phyloP scores from a whole-genome alignment of 2,113 vertebrate species.

The Alaudala cheleensis region DNA sequence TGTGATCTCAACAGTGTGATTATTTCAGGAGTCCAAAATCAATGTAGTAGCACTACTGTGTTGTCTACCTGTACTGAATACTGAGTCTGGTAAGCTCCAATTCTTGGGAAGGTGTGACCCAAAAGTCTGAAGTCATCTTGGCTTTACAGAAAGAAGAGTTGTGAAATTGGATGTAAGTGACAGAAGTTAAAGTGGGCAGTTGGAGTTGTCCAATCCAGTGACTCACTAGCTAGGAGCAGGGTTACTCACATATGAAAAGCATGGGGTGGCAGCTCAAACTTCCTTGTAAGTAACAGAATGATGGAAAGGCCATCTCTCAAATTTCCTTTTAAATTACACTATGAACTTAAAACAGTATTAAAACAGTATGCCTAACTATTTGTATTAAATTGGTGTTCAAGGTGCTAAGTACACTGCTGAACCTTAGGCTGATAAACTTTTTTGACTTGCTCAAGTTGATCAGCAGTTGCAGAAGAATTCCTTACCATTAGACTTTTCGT shows the following conservation, averaged over 20 bases:
- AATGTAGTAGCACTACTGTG: not conserved
- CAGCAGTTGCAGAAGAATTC: not conserved
- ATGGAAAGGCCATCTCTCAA: not conserved
- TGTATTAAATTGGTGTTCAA: not conserved
- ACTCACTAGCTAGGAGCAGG: not conserved
- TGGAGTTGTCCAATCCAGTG: not conserved
- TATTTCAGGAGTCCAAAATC: not conserved
- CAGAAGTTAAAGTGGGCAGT: slow-evolving; percentile 1
- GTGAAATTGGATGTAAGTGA: not conserved
- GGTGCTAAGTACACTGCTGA: not conserved
- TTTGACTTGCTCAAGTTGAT: not conserved
- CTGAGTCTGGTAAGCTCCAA: not conserved
- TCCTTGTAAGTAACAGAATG: not conserved
- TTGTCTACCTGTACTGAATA: not conserved
- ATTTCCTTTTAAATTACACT: not conserved
- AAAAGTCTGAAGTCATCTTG: not conserved
- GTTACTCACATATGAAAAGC: not conserved
- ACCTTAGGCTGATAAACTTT: not conserved
- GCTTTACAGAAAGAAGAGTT: not conserved
- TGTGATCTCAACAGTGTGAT: not conserved
- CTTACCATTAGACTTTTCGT: not conserved
- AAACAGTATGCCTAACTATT: not conserved
- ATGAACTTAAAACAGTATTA: not conserved
- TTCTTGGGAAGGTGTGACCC: not conserved
- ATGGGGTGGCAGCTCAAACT: not conserved